phyloP scores from a whole-genome alignment of 2,797 vertebrate species.

The Silurus lanzhouensis region DNA sequence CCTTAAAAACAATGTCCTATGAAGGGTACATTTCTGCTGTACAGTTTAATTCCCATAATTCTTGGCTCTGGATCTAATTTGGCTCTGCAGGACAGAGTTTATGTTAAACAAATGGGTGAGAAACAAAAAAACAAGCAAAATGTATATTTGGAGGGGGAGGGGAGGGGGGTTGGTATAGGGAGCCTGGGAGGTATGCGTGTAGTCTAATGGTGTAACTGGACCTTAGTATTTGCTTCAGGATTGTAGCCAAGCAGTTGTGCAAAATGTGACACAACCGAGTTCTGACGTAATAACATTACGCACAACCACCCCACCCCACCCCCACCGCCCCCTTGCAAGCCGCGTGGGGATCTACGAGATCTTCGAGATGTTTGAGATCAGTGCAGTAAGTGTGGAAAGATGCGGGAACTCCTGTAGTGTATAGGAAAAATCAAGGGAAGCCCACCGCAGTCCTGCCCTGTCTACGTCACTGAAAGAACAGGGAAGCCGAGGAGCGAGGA shows the following conservation, averaged over 20 bases:
- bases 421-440: conserved; percentile 4
- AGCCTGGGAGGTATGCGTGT: neutral
- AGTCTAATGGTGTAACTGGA: neutral
- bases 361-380: neutral
- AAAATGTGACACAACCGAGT: neutral
- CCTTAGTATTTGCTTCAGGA: neutral
- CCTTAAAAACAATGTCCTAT: neutral
- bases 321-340: too few species aligned
- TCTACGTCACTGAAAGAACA: conserved; percentile 38
- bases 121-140: neutral
- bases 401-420: neutral
- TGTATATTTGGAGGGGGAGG: neutral
- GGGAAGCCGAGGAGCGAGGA: conserved; percentile 10
- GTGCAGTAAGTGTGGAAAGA: neutral
- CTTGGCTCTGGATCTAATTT: neutral
- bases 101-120: neutral
- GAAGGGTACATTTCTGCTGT: neutral
- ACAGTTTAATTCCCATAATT: neutral
- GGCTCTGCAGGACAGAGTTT: neutral
- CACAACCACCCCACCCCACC: too few species aligned
- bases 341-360: too few species aligned
- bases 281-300: neutral
- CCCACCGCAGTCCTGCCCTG: conserved; percentile 35
- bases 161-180: too few species aligned
- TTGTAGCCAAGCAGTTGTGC: too few species aligned